A percentile compares a stretch with the other conserved stretches of the same genome.
Evolutionary conservation across 2,888 invertebrate genomes (phyloP).

Genomic region (Pachycephus smyrnensis): DNA sequence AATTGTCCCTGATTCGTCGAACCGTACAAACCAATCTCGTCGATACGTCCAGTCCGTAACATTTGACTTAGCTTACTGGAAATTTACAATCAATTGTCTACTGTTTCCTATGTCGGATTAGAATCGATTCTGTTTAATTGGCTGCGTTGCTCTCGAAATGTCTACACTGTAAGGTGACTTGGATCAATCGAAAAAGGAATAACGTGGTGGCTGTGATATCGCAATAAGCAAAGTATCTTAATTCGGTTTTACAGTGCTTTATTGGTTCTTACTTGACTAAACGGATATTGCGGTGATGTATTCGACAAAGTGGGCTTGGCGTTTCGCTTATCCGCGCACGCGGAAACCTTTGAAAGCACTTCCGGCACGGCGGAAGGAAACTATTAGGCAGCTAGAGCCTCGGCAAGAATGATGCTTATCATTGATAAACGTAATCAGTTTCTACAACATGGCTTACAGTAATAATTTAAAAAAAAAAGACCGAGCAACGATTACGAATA

Average conservation of each 20-base stretch:
- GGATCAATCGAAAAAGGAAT: background rate
- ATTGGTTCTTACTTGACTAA: background rate
- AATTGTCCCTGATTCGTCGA: constrained; percentile 72
- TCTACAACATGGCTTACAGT: background rate
- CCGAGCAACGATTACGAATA: background rate
- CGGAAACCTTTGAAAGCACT: background rate
- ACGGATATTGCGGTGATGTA: background rate
- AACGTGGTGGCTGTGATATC: background rate
- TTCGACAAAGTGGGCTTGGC: background rate
- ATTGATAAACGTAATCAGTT: background rate
- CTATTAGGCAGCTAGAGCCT: background rate
- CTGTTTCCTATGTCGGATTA: too few relatives aligned
- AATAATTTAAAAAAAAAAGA: background rate
- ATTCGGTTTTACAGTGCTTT: background rate
- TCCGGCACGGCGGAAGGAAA: background rate
- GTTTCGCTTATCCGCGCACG: background rate
- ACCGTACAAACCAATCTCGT: background rate
- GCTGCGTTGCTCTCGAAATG: background rate
- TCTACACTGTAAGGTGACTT: background rate
- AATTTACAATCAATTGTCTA: background rate
- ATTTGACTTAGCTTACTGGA: background rate
- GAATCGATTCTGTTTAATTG: background rate
- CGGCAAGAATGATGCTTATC: background rate
- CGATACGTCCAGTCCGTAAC: background rate
- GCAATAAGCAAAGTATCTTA: background rate